Conservation (phyloP, 2,113 vertebrate species). For the Pristiophorus japonicus region DNA sequence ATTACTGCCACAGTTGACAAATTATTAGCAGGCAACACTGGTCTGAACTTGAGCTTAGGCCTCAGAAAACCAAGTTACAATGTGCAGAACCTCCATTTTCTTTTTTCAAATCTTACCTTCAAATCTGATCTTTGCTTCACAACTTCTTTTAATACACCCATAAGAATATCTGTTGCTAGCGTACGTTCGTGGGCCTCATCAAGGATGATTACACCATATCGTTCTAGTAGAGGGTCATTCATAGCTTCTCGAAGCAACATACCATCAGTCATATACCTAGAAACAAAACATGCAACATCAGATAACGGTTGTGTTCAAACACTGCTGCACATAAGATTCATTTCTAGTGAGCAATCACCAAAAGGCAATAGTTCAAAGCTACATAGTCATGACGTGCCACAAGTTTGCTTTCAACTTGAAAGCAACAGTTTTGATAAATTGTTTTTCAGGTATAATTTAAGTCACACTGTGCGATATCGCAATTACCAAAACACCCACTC, state of each 20-base stretch:
- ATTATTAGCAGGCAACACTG: background rate
- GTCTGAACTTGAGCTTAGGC: background rate
- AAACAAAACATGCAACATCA: slow-evolving; percentile 13
- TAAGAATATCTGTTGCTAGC: slow-evolving; percentile 90
- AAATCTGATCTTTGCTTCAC: slow-evolving; percentile 84
- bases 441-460: background rate
- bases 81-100: background rate
- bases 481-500: background rate
- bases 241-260: slow-evolving; percentile 95
- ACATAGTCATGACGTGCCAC: background rate
- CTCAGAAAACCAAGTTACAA: background rate
- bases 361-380: background rate
- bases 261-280: slow-evolving; percentile 93
- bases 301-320: background rate
- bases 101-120: slow-evolving; percentile 63
- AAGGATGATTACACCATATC: slow-evolving; percentile 91
- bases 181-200: slow-evolving; percentile 95
- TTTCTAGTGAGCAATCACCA: background rate
- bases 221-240: slow-evolving; percentile 92
- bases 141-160: slow-evolving; percentile 93
- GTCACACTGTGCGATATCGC: no score
- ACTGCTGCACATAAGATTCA: no score
- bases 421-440: background rate
- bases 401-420: background rate
- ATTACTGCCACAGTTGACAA: background rate